phyloP scores from a whole-genome alignment of 2,888 invertebrate species.

The Neoitamus cyanurus region DNA sequence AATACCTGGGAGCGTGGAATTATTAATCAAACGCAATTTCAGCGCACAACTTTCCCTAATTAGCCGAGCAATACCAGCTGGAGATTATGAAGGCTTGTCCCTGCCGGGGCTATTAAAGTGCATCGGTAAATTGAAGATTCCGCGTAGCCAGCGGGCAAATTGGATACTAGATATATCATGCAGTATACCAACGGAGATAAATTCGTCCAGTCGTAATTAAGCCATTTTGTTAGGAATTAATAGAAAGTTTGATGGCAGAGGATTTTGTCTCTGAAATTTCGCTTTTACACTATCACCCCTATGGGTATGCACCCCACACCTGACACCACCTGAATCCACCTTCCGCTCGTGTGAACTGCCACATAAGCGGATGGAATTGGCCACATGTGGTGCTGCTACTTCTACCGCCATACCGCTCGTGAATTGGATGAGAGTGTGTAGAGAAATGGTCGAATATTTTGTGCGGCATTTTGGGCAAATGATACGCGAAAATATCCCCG shows the following conservation, averaged over 20 bases:
- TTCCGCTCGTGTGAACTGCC: not conserved
- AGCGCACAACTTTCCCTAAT: constrained; percentile 9
- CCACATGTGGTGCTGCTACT: not conserved
- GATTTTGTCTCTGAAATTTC: not conserved
- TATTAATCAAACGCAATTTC: not conserved
- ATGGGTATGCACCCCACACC: not conserved
- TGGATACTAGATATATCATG: not conserved
- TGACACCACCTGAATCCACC: not conserved
- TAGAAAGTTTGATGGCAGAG: constrained; percentile 28
- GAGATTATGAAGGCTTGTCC: not conserved
- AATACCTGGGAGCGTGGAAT: not conserved
- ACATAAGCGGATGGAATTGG: not conserved
- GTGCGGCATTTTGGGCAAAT: constrained; percentile 7
- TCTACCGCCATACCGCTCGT: not conserved
- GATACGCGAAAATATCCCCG: constrained; percentile 22
- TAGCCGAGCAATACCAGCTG: not conserved
- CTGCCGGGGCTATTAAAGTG: not conserved
- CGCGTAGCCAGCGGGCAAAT: not conserved
- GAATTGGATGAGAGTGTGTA: not conserved
- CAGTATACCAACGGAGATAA: not conserved
- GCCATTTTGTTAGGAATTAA: constrained; percentile 44
- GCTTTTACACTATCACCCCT: not conserved
- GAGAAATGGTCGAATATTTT: not conserved
- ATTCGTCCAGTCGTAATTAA: constrained; percentile 27
- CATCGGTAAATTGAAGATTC: constrained; percentile 28